Percentiles rank a stretch among this genome's conserved stretches.
Conservation (phyloP, 2,113 vertebrate genomes). For the Psilopsiagon aymara region DNA sequence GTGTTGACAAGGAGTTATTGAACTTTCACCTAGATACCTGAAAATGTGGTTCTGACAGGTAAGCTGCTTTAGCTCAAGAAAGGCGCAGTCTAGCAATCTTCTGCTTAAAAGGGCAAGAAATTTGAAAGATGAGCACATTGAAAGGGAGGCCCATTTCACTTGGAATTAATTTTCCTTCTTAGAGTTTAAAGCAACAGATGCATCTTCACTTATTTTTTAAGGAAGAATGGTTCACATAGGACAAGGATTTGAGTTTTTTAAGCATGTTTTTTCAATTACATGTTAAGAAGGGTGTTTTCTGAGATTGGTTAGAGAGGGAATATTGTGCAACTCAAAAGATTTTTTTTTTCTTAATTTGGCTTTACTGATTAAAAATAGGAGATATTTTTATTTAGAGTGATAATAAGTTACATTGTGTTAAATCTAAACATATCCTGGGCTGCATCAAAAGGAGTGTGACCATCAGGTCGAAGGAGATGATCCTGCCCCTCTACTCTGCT, state of each 20-base stretch:
- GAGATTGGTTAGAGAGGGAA: background rate
- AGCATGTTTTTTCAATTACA: background rate
- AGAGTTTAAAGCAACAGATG: background rate
- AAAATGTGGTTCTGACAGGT: background rate
- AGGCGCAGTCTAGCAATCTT: background rate
- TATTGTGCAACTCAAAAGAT: background rate
- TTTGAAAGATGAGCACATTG: background rate
- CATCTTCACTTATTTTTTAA: background rate
- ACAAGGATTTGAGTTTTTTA: background rate
- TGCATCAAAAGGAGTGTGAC: too few species aligned
- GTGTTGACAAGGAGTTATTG: background rate
- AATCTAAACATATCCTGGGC: too few species aligned
- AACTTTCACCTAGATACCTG: background rate
- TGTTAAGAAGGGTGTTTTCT: background rate
- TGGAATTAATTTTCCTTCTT: background rate
- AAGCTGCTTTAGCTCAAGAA: background rate
- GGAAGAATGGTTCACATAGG: background rate
- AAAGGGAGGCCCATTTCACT: background rate
- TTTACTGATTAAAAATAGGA: background rate
- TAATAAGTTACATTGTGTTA: background rate
- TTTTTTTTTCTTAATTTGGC: background rate
- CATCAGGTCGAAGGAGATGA: too few species aligned
- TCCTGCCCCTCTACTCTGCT: too few species aligned
- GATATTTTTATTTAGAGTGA: background rate
- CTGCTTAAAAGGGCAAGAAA: background rate